phyloP scores from a whole-genome alignment of 2,888 invertebrate genomes.

The Ichneumoninae sp. region DNA sequence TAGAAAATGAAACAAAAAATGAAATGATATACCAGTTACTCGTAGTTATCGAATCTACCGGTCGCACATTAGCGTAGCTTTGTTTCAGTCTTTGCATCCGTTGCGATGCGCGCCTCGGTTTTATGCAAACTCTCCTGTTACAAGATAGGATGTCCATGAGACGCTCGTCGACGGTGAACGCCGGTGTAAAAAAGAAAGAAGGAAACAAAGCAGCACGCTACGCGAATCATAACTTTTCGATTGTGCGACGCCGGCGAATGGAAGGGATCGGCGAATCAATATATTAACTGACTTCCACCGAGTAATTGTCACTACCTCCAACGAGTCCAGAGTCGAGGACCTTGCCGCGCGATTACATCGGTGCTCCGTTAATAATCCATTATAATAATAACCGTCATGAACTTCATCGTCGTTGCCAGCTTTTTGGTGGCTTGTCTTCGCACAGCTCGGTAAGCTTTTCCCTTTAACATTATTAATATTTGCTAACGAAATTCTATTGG shows the following conservation, averaged over 20 bases:
- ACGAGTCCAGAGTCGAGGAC: constrained; percentile 27
- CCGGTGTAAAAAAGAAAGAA: constrained; percentile 10
- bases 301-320: constrained; percentile 38
- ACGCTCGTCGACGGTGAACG: constrained; percentile 8
- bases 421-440: constrained; percentile 24
- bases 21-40: background rate
- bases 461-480: background rate
- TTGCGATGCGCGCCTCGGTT: constrained; percentile 9
- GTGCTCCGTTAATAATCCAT: background rate
- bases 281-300: constrained; percentile 48
- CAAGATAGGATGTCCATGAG: constrained; percentile 40
- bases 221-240: constrained; percentile 12
- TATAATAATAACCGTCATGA: constrained; percentile 34
- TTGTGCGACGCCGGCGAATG: constrained; percentile 22
- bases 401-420: background rate
- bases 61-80: background rate
- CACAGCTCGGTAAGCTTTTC: constrained; percentile 32
- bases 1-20: background rate
- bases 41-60: background rate
- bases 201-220: constrained; percentile 27
- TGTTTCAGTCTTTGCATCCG: constrained; percentile 17
- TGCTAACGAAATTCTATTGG: background rate
- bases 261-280: constrained; percentile 54
- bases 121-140: constrained; percentile 47
- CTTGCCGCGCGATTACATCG: background rate